Evolutionary conservation across 2,113 vertebrate genomes (phyloP).

Genomic region (Cyphomyrus discorhynchus): DNA sequence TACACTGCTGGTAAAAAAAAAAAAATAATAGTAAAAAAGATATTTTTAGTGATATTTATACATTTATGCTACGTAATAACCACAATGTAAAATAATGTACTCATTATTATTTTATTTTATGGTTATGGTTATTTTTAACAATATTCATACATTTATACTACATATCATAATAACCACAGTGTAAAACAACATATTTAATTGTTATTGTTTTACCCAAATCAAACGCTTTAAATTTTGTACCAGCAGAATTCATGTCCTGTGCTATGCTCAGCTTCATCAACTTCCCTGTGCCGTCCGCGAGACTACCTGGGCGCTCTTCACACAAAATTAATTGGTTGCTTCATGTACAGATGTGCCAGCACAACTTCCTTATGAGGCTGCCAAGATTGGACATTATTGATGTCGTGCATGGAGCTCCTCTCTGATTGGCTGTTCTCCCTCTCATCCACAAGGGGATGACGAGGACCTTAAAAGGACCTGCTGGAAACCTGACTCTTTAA

Average conservation of each 20-base stretch:
- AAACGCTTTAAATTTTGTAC: not conserved
- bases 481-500: not conserved
- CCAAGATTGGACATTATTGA: not conserved
- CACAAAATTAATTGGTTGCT: not conserved
- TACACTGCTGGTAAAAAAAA: not conserved
- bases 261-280: not conserved
- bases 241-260: not conserved
- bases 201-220: not conserved
- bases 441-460: not conserved
- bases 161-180: not conserved
- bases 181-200: not conserved
- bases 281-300: not conserved
- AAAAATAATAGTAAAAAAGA: not conserved
- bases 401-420: not conserved
- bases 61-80: too few species aligned
- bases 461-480: not conserved
- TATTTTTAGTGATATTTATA: too few species aligned
- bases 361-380: not conserved
- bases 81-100: too few species aligned
- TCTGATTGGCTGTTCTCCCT: not conserved
- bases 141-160: not conserved
- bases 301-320: not conserved
- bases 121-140: not conserved
- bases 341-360: not conserved
- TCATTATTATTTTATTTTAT: not conserved